These are phyloP conservation scores for Otus sunia DNA, from an alignment of 2,113 vertebrate genomes.

Conservation along the genomic window DNA sequence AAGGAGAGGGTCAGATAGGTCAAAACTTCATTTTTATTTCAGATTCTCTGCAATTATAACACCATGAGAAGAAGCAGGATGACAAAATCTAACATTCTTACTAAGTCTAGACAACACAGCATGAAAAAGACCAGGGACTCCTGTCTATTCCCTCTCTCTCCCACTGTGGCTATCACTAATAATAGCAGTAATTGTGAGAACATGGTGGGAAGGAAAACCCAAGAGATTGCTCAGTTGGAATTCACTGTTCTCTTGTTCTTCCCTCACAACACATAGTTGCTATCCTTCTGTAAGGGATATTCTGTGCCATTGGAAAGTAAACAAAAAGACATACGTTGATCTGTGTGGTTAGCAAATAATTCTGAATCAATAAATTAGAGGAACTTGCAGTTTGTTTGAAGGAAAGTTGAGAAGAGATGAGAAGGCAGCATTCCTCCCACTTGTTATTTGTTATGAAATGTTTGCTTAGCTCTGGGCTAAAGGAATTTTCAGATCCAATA, in stretches of 20 bases:
- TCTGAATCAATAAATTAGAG: neutral
- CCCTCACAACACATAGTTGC: neutral
- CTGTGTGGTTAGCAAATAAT: neutral
- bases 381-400: neutral
- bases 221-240: constrained; percentile 31
- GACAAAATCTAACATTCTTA: constrained; percentile 51
- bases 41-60: neutral
- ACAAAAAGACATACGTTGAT: neutral
- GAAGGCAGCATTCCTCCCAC: neutral
- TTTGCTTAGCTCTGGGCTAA: neutral
- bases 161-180: constrained; percentile 40
- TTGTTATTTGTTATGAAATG: neutral
- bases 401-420: neutral
- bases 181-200: constrained; percentile 56
- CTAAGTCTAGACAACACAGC: constrained; percentile 62
- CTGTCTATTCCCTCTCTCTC: neutral
- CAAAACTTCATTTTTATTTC: constrained; percentile 16
- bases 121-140: constrained; percentile 38
- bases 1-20: neutral
- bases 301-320: neutral
- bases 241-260: neutral
- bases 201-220: constrained; percentile 38
- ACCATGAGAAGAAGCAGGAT: neutral
- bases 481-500: neutral
- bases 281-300: neutral